These are phyloP conservation scores for Chymomyza costata DNA, from an alignment of 1,140 invertebrate species.

Conservation along the genomic window DNA sequence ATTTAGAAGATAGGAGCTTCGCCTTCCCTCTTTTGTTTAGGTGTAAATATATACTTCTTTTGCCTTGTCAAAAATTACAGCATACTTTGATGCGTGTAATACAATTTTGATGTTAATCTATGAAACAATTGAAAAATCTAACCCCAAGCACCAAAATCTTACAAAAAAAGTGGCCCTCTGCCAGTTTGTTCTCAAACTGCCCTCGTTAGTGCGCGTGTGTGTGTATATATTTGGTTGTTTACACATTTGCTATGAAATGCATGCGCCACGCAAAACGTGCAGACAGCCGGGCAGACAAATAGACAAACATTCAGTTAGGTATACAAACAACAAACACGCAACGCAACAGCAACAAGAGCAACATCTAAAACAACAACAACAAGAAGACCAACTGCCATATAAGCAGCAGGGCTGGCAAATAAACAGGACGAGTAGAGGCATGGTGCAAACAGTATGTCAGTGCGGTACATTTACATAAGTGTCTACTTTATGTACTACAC, in stretches of 20 bases:
- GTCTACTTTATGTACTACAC: slow-evolving; percentile 43
- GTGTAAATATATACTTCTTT: too few relatives aligned
- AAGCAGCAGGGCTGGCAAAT: background rate
- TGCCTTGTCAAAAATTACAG: too few relatives aligned
- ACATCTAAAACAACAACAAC: slow-evolving; percentile 18
- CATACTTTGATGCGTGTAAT: too few relatives aligned
- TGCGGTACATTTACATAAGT: slow-evolving; percentile 65
- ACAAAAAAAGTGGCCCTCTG: too few relatives aligned
- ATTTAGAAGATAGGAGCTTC: too few relatives aligned
- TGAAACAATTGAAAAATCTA: too few relatives aligned
- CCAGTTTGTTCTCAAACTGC: too few relatives aligned
- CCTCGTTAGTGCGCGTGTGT: slow-evolving; percentile 17
- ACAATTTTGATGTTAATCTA: too few relatives aligned
- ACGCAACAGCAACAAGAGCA: background rate
- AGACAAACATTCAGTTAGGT: slow-evolving; percentile 16
- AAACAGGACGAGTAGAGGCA: background rate
- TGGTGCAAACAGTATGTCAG: slow-evolving; percentile 15
- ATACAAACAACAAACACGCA: background rate
- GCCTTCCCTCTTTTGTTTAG: too few relatives aligned
- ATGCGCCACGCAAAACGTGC: slow-evolving; percentile 61
- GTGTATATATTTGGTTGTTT: slow-evolving; percentile 44
- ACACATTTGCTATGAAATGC: slow-evolving; percentile 65
- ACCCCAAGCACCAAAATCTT: too few relatives aligned
- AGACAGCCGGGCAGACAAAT: slow-evolving; percentile 43
- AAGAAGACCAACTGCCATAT: background rate